Conservation (phyloP, 2,113 vertebrate genomes). For the Lichenostomus cassidix region DNA sequence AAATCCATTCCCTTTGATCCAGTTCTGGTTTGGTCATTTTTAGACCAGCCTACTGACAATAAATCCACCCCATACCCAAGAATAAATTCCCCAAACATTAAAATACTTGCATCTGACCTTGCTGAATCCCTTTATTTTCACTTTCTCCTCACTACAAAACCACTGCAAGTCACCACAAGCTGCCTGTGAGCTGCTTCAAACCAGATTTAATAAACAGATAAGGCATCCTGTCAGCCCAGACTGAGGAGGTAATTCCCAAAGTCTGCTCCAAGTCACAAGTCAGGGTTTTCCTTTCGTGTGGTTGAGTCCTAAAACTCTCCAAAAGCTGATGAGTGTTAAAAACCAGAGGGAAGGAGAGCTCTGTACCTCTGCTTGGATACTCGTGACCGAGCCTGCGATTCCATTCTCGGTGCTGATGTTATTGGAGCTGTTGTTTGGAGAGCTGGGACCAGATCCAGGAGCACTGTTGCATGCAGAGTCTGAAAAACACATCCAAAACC, state of each 20-base stretch:
- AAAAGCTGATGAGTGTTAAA: background rate
- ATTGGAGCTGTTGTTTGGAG: constrained; percentile 97
- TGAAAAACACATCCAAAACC: constrained; percentile 62
- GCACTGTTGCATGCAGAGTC: constrained; percentile 96
- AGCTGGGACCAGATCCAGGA: constrained; percentile 95
- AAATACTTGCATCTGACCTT: background rate
- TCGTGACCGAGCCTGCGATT: constrained; percentile 79
- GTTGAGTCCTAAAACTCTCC: background rate
- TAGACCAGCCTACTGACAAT: background rate
- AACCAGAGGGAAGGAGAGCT: background rate
- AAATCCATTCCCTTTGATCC: background rate
- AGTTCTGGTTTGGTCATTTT: background rate
- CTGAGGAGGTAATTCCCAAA: constrained; percentile 20
- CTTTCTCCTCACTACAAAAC: background rate
- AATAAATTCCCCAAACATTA: background rate
- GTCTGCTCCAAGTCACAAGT: background rate
- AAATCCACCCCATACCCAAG: background rate
- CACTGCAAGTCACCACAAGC: background rate
- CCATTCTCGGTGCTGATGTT: constrained; percentile 93
- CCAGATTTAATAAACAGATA: constrained; percentile 20
- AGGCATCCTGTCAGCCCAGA: background rate
- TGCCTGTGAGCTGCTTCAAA: background rate
- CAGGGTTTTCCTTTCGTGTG: background rate
- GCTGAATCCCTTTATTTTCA: background rate
- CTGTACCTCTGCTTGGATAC: constrained; percentile 87